These are phyloP conservation scores for Crypturellus undulatus DNA, from an alignment of 2,113 vertebrate genomes.

Conservation along the genomic window DNA sequence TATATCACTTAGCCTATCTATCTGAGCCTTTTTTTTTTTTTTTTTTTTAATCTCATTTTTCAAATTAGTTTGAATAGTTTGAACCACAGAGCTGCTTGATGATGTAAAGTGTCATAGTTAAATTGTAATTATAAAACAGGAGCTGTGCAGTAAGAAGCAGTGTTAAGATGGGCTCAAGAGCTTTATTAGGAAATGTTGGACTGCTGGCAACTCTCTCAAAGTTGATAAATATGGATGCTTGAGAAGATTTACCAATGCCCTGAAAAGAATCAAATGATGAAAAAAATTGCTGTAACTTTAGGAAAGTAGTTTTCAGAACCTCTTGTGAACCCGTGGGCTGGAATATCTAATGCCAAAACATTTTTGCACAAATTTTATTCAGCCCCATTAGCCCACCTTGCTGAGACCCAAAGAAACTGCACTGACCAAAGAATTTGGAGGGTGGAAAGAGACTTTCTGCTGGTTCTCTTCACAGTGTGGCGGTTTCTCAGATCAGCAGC, in stretches of 20 bases:
- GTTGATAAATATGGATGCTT: background rate
- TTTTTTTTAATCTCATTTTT: background rate
- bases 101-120: background rate
- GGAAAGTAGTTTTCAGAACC: background rate
- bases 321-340: background rate
- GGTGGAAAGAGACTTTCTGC: background rate
- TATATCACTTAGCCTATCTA: background rate
- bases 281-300: background rate
- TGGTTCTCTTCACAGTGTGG: background rate
- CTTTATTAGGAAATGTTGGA: background rate
- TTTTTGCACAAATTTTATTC: background rate
- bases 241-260: background rate
- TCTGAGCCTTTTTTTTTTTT: background rate
- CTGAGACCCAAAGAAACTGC: background rate
- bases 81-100: background rate
- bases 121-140: background rate
- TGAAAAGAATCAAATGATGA: background rate
- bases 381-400: background rate
- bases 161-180: background rate
- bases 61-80: background rate
- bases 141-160: background rate
- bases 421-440: background rate
- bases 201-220: background rate
- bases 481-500: background rate
- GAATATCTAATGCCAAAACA: background rate